phyloP scores from a whole-genome alignment of 2,797 vertebrate genomes.

The Tokudaia tokunoshimensis region DNA sequence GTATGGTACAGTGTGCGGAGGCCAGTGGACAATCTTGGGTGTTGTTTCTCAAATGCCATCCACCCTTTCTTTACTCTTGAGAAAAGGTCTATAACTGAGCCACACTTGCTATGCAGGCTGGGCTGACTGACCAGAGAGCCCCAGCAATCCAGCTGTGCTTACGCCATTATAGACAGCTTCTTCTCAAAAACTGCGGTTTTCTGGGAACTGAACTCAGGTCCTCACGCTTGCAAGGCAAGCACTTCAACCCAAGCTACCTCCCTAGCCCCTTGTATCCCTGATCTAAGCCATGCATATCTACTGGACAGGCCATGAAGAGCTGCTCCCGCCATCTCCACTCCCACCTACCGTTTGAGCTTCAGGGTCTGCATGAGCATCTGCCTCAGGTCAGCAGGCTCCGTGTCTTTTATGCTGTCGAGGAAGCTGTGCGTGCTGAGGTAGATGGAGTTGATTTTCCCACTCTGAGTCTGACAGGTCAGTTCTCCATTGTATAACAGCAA shows the following conservation, averaged over 20 bases:
- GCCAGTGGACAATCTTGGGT: background rate
- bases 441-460: constrained; percentile 94
- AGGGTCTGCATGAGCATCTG: constrained; percentile 92
- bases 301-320: constrained; percentile 27
- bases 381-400: constrained; percentile 86
- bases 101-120: background rate
- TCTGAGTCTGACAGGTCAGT: constrained; percentile 97
- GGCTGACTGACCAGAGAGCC: background rate
- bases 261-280: too few relatives aligned
- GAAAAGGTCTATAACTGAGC: background rate
- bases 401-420: constrained; percentile 86
- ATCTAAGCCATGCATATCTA: background rate
- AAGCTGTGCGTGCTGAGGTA: constrained; percentile 94
- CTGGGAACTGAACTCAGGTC: background rate
- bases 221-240: background rate
- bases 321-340: constrained; percentile 13
- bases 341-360: constrained; percentile 93
- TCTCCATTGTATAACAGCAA: constrained; percentile 96
- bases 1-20: background rate
- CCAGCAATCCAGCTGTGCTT: background rate
- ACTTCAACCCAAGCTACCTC: background rate
- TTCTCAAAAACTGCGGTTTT: background rate
- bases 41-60: background rate
- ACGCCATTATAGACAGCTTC: background rate
- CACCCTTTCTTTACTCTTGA: background rate